Conservation (phyloP, 1,140 invertebrate species). For the Tetramorium parvispinum region DNA sequence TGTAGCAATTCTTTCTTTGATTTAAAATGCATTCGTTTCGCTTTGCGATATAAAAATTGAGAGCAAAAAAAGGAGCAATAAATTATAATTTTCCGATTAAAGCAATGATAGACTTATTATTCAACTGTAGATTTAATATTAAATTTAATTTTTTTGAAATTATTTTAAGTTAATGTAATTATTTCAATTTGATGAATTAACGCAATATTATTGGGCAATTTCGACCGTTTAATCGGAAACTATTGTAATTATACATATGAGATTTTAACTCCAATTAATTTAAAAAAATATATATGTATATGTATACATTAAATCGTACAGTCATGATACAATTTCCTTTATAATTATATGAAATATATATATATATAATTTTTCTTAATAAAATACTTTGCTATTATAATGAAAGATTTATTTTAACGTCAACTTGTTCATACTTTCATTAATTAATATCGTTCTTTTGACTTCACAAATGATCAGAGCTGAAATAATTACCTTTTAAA, state of each 20-base stretch:
- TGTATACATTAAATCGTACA: neutral
- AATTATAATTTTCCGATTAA: too few relatives aligned
- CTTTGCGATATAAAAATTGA: too few relatives aligned
- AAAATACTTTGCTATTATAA: neutral
- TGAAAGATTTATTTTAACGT: neutral
- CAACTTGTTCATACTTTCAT: neutral
- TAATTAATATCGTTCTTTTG: neutral
- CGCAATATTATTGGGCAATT: neutral
- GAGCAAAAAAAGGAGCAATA: too few relatives aligned
- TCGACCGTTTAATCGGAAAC: neutral
- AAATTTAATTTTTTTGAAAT: too few relatives aligned
- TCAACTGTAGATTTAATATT: too few relatives aligned
- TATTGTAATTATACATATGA: neutral
- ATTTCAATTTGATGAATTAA: too few relatives aligned
- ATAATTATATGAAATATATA: neutral
- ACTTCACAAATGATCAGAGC: neutral
- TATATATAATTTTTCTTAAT: neutral
- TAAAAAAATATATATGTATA: neutral
- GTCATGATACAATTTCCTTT: neutral
- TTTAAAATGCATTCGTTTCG: too few relatives aligned
- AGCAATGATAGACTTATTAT: too few relatives aligned
- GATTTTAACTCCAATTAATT: neutral
- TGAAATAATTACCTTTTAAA: neutral
- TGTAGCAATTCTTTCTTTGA: too few relatives aligned
- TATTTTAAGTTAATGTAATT: too few relatives aligned